phyloP scores from a whole-genome alignment of 2,888 invertebrate species.

The Lymantria dispar region DNA sequence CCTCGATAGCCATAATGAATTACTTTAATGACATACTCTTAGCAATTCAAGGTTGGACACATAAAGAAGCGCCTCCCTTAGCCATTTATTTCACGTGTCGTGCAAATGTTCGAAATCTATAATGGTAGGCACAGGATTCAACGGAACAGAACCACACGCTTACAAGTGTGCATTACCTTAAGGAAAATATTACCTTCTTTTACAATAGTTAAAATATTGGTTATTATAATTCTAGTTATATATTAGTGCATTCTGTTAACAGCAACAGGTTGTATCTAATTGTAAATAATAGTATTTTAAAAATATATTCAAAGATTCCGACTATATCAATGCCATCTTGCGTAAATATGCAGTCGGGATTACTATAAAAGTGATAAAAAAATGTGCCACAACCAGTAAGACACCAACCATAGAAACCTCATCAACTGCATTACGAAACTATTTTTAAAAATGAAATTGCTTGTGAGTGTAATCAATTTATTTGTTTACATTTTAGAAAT shows the following conservation, averaged over 20 bases:
- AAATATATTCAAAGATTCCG: slow-evolving; percentile 46
- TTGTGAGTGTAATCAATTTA: slow-evolving; percentile 41
- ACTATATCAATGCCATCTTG: slow-evolving; percentile 56
- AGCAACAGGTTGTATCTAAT: slow-evolving; percentile 24
- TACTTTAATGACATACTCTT: no score
- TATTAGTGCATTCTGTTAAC: slow-evolving; percentile 12
- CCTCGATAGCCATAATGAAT: no score
- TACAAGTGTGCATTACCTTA: no score
- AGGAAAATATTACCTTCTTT: no score
- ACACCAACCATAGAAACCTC: slow-evolving; percentile 19
- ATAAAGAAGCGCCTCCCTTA: no score
- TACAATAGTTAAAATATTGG: no score
- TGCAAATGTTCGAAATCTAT: no score
- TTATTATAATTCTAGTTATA: slow-evolving; percentile 11
- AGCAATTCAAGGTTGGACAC: no score
- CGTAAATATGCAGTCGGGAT: slow-evolving; percentile 43
- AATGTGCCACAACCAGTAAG: slow-evolving; percentile 21
- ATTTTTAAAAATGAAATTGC: slow-evolving; percentile 47
- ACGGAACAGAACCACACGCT: no score
- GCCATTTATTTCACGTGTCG: no score
- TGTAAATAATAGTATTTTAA: slow-evolving; percentile 44
- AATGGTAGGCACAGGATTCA: no score
- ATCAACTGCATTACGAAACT: neutral
- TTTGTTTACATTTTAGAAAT: neutral
- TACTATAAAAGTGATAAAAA: slow-evolving; percentile 49